Conservation (phyloP, 2,888 invertebrate genomes). For the Latrodectus hesperus region DNA sequence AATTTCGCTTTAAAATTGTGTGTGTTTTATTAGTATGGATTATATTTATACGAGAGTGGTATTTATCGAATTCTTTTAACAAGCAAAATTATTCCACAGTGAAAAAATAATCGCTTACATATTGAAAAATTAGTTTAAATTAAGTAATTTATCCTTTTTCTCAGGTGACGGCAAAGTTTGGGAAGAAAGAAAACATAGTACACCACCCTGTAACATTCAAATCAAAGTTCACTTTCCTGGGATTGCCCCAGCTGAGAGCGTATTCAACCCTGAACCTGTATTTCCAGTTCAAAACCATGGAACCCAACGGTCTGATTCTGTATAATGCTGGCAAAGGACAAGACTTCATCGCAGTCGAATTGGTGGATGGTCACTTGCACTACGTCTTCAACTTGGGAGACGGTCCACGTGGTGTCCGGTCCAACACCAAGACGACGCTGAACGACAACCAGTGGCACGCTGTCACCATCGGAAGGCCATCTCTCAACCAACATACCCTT, state of each 20-base stretch:
- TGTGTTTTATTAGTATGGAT: too few species aligned
- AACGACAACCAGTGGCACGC: conserved; percentile 97
- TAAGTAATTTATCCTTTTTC: conserved; percentile 72
- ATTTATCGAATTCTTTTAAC: too few species aligned
- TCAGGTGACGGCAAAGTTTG: conserved; percentile 88
- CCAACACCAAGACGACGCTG: conserved; percentile 85
- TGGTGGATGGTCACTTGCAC: conserved; percentile 91
- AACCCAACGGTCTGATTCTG: conserved; percentile 89
- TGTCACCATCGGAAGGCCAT: conserved; percentile 89
- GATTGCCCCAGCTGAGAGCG: conserved; percentile 89
- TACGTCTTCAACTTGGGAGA: conserved; percentile 95
- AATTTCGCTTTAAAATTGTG: too few species aligned
- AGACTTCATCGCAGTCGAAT: conserved; percentile 93
- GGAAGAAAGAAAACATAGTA: conserved; percentile 78
- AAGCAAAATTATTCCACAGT: too few species aligned
- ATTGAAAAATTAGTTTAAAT: too few species aligned
- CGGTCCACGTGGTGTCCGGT: conserved; percentile 85
- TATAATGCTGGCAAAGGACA: conserved; percentile 93
- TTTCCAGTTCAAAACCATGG: conserved; percentile 89
- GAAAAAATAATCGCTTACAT: too few species aligned
- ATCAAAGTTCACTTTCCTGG: conserved; percentile 92
- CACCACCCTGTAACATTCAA: conserved; percentile 94
- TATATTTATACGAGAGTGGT: too few species aligned
- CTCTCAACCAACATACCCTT: conserved; percentile 89
- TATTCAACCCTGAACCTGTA: conserved; percentile 82